A percentile compares a stretch with the other conserved stretches of the same genome.
Conservation (phyloP, 2,113 vertebrate genomes). For the Ophiodon elongatus region DNA sequence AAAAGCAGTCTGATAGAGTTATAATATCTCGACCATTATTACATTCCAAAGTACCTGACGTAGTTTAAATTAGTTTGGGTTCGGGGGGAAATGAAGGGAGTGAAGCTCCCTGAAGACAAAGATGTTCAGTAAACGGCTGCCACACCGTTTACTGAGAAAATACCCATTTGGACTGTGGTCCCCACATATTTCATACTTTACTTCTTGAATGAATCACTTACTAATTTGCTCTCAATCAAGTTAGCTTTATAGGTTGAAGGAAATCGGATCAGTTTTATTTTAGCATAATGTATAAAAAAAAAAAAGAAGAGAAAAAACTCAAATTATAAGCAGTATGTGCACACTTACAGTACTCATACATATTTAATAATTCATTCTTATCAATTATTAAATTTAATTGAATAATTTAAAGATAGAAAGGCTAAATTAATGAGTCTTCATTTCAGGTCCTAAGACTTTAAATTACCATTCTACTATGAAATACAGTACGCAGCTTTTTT, state of each 20-base stretch:
- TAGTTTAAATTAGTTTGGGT: conserved; percentile 25
- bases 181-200: background rate
- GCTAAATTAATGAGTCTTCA: conserved; percentile 53
- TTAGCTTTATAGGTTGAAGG: background rate
- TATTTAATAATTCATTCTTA: conserved; percentile 41
- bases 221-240: conserved; percentile 2
- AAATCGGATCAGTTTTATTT: conserved; percentile 25
- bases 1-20: conserved; percentile 35
- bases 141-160: no score
- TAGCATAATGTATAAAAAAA: background rate
- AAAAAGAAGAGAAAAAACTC: conserved; percentile 9
- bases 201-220: background rate
- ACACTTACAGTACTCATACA: conserved; percentile 21
- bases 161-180: background rate
- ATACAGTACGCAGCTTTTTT: background rate
- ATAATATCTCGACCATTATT: conserved; percentile 14
- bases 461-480: background rate
- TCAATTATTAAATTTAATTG: conserved; percentile 50
- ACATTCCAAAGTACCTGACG: conserved; percentile 10
- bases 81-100: conserved; percentile 25
- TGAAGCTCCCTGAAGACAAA: background rate
- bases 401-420: conserved; percentile 53
- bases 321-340: conserved; percentile 41
- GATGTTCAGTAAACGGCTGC: no score
- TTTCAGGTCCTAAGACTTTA: conserved; percentile 29